Conservation (phyloP, 2,888 invertebrate genomes). For the Scaptomyza polygonia region DNA sequence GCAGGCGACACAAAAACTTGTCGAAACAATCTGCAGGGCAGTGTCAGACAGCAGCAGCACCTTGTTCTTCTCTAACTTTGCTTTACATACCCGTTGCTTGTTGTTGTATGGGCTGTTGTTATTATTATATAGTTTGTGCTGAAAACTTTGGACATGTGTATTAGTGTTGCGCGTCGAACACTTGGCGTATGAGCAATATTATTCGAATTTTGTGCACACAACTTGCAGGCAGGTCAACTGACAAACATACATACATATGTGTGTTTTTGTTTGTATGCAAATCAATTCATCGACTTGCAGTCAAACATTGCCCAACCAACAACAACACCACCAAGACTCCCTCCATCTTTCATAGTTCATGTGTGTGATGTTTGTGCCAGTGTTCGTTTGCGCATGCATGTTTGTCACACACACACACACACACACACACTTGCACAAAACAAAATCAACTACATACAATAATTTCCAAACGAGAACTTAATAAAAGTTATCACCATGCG, state of each 20-base stretch:
- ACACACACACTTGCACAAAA: conserved; percentile 31
- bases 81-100: conserved; percentile 1
- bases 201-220: conserved; percentile 73
- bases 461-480: conserved; percentile 31
- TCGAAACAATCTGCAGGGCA: conserved; percentile 68
- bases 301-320: conserved; percentile 8
- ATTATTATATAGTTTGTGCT: conserved; percentile 4
- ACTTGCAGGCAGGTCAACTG: conserved; percentile 74
- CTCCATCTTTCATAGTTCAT: not conserved
- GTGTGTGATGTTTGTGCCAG: conserved; percentile 11
- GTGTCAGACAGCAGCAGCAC: conserved; percentile 35
- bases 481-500: conserved; percentile 32
- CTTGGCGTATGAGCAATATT: conserved; percentile 41
- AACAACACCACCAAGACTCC: not conserved
- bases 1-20: conserved; percentile 67
- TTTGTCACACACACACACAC: conserved; percentile 23
- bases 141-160: conserved; percentile 55
- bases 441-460: conserved; percentile 30
- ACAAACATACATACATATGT: conserved; percentile 53
- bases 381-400: conserved; percentile 9
- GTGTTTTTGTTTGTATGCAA: conserved; percentile 39
- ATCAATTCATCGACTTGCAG: conserved; percentile 70
- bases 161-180: conserved; percentile 29
- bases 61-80: not conserved
- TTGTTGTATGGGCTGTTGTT: not conserved